Evolutionary conservation across 2,113 vertebrate species (phyloP), one percentile per base, ranked within the genome.

Genomic region (Bambusicola thoracicus): DNA sequence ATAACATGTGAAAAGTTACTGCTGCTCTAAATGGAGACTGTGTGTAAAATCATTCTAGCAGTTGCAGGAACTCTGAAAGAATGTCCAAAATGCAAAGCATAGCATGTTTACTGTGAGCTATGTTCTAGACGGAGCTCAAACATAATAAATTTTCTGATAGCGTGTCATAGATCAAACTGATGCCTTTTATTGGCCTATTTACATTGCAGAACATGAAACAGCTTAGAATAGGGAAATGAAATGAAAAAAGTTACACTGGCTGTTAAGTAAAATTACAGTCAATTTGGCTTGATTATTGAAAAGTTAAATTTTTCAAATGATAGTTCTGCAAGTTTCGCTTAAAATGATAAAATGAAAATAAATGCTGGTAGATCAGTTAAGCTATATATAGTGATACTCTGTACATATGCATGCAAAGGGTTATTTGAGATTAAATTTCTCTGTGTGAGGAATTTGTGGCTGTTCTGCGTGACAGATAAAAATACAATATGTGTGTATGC

Each of bases 401-500:
- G 2, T 56, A 22, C 53, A 10, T 49, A 17, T 59, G 61, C 18
- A 25, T 25, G 53, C 8, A 34, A 55, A 55, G 40, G 44, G 25
- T 82, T 86, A 88, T 43, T 44, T 90, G 90, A 78, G 40, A 72
- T 81, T 81, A 56, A 80, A 67, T 92, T 93, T 55, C 74, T 46
- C 46, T 69, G 38, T 10, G 12, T 56, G 38, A 91, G 58, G n/a
- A n/a, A n/a, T 87, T 68, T 73, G 36, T 91, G 70, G 20, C 36
- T 85, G 29, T 76, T 87, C 43, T 72, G 18, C 38, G 53, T 91
- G 92, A 94, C 63, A 76, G 70, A 73, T 90, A 86, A 95, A 93
- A 95, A 90, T 81, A 68, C 13, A 84, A 2, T 44, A 14, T 36
- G 27, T 63, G 11, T 34, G n/a, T 82, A 59, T 5, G 27, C 81